Base-by-base conservation (phyloP, 2,113 vertebrate genomes). In the Nothoprocta perdicaria region DNA sequence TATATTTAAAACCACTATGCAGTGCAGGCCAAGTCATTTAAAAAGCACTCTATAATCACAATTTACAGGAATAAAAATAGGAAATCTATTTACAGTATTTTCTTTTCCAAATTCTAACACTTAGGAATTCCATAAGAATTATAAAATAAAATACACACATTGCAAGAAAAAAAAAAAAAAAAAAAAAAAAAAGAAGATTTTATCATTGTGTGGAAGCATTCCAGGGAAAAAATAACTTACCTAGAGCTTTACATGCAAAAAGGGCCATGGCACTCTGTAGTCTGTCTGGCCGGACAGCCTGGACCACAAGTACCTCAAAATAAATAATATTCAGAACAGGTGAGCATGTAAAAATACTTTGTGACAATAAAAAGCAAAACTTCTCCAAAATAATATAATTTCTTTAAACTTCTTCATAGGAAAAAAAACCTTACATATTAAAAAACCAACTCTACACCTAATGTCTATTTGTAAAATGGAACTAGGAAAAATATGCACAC, bases 281-380 rank as follows among this genome's bases (percentile, higher is more conserved):
- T 81, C 99, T 97, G 95, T 99, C 99, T 53, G 99, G 99, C 93
- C 99, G 96, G 68, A 99, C 94, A n/a, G 98, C 98, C 92, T 99
- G 99, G 43, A 99, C 98, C 82, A 99, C 97, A 94, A 99, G 97
- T 26, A 99, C 97, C 99, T 98, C 98, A 68, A 93, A 93, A 94
- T 27, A 90, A 93, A 95, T 82, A 33, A 72, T 22, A 96, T 43
- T 81, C 53, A 91, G 50, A 15, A 17, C 10, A 91, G 9, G 61
- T 33, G 17, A 75, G 7, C 35, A 43, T 35, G 72, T 58, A 11
- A 43, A 89, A 76, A 6, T 27, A 41, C 24, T 26, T 2, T 45
- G 16, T 15, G 84, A 73, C 5, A 82, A 19, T 26, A 82, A 55
- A 67, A 67, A 55, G 12, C 17, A 40, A 68, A 60, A 66, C 8